Evolutionary conservation across 2,797 vertebrate species (phyloP).

Genomic region (Dendrocincla tyrannina): DNA sequence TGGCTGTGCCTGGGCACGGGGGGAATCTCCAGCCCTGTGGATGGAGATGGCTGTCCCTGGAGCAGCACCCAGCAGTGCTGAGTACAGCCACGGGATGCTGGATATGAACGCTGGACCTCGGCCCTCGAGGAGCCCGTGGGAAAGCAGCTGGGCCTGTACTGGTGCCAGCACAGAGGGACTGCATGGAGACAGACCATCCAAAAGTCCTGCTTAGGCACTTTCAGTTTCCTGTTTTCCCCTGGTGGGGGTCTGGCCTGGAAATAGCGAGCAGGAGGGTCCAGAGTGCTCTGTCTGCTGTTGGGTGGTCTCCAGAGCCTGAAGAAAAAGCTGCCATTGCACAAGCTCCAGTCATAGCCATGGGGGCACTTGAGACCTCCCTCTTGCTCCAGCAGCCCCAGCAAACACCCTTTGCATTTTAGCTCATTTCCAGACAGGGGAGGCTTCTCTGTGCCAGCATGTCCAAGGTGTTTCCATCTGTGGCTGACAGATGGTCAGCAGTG

Average conservation of each 20-base stretch:
- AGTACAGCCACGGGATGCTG: not conserved
- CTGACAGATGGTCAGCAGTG: accelerated
- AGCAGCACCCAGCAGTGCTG: not conserved
- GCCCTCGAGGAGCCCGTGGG: accelerated
- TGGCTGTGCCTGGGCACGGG: not conserved
- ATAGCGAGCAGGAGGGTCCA: accelerated
- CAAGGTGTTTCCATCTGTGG: accelerated
- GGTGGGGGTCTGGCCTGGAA: accelerated
- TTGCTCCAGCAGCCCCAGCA: not conserved
- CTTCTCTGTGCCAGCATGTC: not conserved
- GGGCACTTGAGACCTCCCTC: not conserved
- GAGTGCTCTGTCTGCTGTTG: accelerated
- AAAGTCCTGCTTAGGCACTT: not conserved
- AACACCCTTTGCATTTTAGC: not conserved
- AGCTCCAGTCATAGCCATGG: not conserved
- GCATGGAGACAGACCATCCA: not conserved
- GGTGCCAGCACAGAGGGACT: not conserved
- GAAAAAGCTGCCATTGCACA: not conserved
- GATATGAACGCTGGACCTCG: not conserved
- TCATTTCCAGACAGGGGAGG: accelerated
- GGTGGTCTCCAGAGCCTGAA: not conserved
- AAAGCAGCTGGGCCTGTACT: not conserved
- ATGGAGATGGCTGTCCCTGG: not conserved
- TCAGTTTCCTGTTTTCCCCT: not conserved
- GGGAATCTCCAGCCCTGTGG: not conserved